Base-by-base conservation (phyloP, 2,797 vertebrate genomes). In the Brachymystax lenok region DNA sequence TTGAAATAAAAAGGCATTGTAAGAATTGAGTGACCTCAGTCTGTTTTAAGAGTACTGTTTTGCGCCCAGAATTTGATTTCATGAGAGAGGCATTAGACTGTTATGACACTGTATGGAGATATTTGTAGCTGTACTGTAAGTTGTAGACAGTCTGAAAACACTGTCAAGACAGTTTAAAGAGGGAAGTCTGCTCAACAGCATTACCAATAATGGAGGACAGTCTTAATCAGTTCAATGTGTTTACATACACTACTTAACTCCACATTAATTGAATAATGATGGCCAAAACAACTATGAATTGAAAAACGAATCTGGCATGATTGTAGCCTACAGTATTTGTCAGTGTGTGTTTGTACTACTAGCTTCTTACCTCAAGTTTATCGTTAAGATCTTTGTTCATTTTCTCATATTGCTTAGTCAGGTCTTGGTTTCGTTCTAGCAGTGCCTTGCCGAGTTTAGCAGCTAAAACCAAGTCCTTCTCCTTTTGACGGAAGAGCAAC, bases 381-480 rank as follows among this genome's bases (percentile, higher is more conserved):
- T 98, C 97, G 74, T 94, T 97, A 79, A 99, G 95, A 90, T 99
- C 98, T 95, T 95, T 96, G 94, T 97, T 97, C 96, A 98, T 98
- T 83, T 95, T 94, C 89, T 99, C 98, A 88, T 98, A 98, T 94
- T 98, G 97, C 92, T 96, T 95, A 85, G 94, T 97, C 93, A 99
- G 93, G 90, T 99, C 98, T 93, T 99, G 97, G 93, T 99, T 99
- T 89, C 97, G 95, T 88, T 98, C 97, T 74, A 99, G 95, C 91
- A 99, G 89, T 46, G 98, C 98, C 92, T 98, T 99, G 73, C 98
- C 98, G 74, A 99, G 95, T 92, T 97, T 95, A 89, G 98, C 97
- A 83, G 98, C 98, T 93, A 99, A 92, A 89, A 98, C 92, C 93
- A 99, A 92, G 88, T 99, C 98, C 88, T 96, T 97, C 78, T 99